These are phyloP conservation scores for Pseudopodoces humilis DNA, from an alignment of 2,113 vertebrate genomes.

Conservation along the genomic window DNA sequence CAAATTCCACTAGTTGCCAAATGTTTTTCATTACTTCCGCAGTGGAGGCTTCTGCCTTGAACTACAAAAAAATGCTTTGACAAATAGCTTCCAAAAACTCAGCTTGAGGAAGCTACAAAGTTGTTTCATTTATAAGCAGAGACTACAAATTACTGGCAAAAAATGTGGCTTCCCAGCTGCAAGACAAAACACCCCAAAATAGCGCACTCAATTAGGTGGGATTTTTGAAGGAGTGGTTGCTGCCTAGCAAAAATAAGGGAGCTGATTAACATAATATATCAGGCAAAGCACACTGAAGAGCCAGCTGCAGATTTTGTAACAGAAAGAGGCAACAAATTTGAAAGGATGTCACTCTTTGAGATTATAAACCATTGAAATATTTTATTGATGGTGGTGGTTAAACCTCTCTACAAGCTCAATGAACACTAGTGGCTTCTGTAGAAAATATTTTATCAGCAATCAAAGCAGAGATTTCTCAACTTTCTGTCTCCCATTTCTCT, in stretches of 20 bases:
- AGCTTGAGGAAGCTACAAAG: slow-evolving; percentile 53
- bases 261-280: slow-evolving; percentile 37
- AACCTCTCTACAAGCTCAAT: not conserved
- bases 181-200: slow-evolving; percentile 64
- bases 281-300: slow-evolving; percentile 14
- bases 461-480: not conserved
- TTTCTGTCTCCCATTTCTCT: not conserved
- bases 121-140: slow-evolving; percentile 44
- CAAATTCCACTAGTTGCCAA: slow-evolving; percentile 45
- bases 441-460: not conserved
- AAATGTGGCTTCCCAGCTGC: slow-evolving; percentile 55
- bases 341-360: not conserved
- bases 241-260: slow-evolving; percentile 51
- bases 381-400: not conserved
- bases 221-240: slow-evolving; percentile 45
- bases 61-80: slow-evolving; percentile 51
- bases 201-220: slow-evolving; percentile 32
- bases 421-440: not conserved
- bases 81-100: slow-evolving; percentile 50
- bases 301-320: slow-evolving; percentile 41
- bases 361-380: not conserved
- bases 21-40: slow-evolving; percentile 53
- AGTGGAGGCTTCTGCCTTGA: slow-evolving; percentile 40
- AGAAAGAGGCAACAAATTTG: not conserved
- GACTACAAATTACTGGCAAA: slow-evolving; percentile 37